Evolutionary conservation across 1,140 invertebrate genomes (phyloP).

Genomic region (Drosophila varians): DNA sequence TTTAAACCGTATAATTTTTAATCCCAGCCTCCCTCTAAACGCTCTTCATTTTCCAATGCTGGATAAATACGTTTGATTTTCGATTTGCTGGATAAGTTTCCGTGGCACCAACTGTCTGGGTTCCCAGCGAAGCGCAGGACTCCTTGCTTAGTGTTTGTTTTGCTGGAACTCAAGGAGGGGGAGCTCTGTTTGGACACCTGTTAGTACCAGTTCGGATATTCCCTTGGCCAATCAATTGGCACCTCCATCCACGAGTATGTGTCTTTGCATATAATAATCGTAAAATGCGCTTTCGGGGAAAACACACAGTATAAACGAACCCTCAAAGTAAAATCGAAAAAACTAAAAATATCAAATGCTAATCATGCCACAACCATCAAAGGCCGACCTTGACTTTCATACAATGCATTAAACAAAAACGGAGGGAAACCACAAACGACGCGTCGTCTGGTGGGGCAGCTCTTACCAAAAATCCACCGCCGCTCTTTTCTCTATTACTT

Average conservation of each 20-base stretch:
- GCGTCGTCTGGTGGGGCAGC: background rate
- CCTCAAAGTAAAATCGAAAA: constrained; percentile 33
- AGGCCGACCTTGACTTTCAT: constrained; percentile 59
- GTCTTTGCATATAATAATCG: constrained; percentile 20
- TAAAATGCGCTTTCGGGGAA: constrained; percentile 16
- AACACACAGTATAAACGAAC: constrained; percentile 33
- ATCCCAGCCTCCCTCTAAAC: background rate
- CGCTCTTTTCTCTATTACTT: constrained; percentile 11
- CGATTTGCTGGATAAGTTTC: no score
- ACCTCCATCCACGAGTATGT: background rate
- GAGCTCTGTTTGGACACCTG: no score
- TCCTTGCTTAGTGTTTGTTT: no score
- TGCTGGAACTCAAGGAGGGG: no score
- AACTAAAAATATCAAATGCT: constrained; percentile 35
- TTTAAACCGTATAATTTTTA: constrained; percentile 41
- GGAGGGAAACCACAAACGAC: background rate
- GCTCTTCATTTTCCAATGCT: constrained; percentile 11
- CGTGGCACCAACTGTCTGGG: constrained; percentile 13
- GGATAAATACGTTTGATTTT: constrained; percentile 31
- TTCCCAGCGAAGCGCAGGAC: constrained; percentile 18
- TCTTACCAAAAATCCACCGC: constrained; percentile 27
- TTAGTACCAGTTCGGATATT: no score
- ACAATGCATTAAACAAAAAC: constrained; percentile 18
- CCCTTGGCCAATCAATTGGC: constrained; percentile 35
- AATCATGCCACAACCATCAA: constrained; percentile 40